Evolutionary conservation across 2,888 invertebrate genomes (phyloP).

Genomic region (Trichopria drosophilae): DNA sequence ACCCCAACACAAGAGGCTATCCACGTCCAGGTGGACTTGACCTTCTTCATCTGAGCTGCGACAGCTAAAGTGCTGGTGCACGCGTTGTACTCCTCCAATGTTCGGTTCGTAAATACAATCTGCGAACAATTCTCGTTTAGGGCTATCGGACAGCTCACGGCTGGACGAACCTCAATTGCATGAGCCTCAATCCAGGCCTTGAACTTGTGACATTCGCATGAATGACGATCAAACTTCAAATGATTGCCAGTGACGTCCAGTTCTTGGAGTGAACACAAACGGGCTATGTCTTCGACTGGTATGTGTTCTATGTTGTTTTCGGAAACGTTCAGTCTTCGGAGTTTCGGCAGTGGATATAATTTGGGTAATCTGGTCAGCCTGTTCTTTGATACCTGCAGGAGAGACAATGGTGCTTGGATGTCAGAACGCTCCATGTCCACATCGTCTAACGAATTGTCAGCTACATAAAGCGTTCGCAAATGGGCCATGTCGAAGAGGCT

Average conservation of each 20-base stretch:
- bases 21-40: slow-evolving; percentile 48
- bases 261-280: slow-evolving; percentile 65
- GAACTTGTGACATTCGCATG: slow-evolving; percentile 47
- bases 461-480: slow-evolving; percentile 66
- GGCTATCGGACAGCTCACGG: slow-evolving; percentile 30
- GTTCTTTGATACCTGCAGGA: slow-evolving; percentile 66
- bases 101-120: slow-evolving; percentile 39
- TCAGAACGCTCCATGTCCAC: slow-evolving; percentile 53
- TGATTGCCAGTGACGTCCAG: slow-evolving; percentile 60
- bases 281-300: slow-evolving; percentile 63
- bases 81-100: slow-evolving; percentile 36
- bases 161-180: slow-evolving; percentile 37
- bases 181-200: slow-evolving; percentile 43
- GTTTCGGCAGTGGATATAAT: slow-evolving; percentile 65
- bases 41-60: slow-evolving; percentile 42
- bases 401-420: slow-evolving; percentile 63
- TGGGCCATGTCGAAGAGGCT: slow-evolving; percentile 64
- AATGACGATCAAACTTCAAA: slow-evolving; percentile 35
- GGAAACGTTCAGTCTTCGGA: slow-evolving; percentile 67
- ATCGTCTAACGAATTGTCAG: slow-evolving; percentile 61
- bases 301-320: slow-evolving; percentile 62
- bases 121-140: slow-evolving; percentile 19
- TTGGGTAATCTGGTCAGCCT: slow-evolving; percentile 64
- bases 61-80: slow-evolving; percentile 41
- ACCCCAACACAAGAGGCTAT: slow-evolving; percentile 44